phyloP scores from a whole-genome alignment of 1,140 invertebrate species.

The Euwallacea similis region DNA sequence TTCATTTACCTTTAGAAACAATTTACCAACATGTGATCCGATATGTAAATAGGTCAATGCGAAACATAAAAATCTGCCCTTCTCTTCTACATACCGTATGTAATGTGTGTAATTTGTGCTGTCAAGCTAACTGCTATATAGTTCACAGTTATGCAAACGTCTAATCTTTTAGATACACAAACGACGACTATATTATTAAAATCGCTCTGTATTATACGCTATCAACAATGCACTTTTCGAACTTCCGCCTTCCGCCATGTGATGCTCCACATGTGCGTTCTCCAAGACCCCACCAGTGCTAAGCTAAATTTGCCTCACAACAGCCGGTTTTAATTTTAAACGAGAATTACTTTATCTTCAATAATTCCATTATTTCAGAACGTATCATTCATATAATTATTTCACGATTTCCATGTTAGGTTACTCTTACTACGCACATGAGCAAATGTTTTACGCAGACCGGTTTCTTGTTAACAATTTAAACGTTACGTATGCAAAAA shows the following conservation, averaged over 20 bases:
- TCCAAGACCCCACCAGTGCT: too few relatives aligned
- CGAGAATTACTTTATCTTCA: too few relatives aligned
- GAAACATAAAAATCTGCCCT: not conserved
- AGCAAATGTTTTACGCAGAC: not conserved
- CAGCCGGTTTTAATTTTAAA: too few relatives aligned
- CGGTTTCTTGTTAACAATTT: constrained; percentile 3
- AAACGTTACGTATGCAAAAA: not conserved
- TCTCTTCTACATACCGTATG: constrained; percentile 6
- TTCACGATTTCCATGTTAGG: too few relatives aligned
- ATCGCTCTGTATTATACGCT: constrained; percentile 8
- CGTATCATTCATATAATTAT: too few relatives aligned
- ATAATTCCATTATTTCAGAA: too few relatives aligned
- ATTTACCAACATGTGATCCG: constrained; percentile 1
- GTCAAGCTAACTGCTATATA: not conserved
- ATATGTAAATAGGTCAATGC: constrained; percentile 3
- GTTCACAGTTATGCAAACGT: constrained; percentile 16
- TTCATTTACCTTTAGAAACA: not conserved
- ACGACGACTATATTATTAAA: constrained; percentile 10
- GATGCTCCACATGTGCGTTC: constrained; percentile 6
- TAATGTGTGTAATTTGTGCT: constrained; percentile 8
- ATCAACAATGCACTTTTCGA: constrained; percentile 1
- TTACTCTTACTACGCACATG: too few relatives aligned
- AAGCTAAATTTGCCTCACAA: too few relatives aligned
- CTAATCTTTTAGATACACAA: constrained; percentile 25
- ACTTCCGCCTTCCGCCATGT: constrained; percentile 16